phyloP scores from a whole-genome alignment of 2,888 invertebrate genomes.

The Drosophila buzzatii region DNA sequence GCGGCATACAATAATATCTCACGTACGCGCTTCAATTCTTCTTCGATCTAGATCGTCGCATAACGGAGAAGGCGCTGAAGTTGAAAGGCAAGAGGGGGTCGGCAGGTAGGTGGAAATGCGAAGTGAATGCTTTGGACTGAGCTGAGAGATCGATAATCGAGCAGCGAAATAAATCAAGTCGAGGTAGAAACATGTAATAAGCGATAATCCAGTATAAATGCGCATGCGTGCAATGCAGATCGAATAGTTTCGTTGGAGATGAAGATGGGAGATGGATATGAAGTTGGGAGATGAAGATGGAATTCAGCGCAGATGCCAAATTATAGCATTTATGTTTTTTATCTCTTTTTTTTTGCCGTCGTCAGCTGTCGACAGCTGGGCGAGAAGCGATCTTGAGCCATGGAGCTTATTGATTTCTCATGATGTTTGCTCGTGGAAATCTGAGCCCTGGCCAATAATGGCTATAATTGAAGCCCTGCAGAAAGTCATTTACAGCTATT shows the following conservation, averaged over 20 bases:
- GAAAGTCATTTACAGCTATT: constrained; percentile 63
- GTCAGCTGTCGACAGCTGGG: constrained; percentile 35
- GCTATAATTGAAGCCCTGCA: constrained; percentile 44
- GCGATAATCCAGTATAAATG: constrained; percentile 79
- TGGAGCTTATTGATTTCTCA: constrained; percentile 74
- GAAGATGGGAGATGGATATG: constrained; percentile 3
- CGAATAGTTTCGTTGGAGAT: constrained; percentile 2
- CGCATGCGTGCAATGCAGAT: constrained; percentile 68
- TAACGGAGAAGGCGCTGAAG: constrained; percentile 36
- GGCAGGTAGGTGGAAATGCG: not conserved
- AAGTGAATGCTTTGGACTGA: constrained; percentile 10
- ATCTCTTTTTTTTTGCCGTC: not conserved
- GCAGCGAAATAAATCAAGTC: constrained; percentile 62
- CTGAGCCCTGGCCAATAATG: constrained; percentile 33
- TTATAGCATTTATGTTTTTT: constrained; percentile 61
- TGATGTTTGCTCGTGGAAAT: constrained; percentile 12
- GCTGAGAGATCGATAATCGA: constrained; percentile 64
- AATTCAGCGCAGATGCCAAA: constrained; percentile 49
- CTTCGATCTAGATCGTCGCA: constrained; percentile 36
- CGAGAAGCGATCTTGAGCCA: constrained; percentile 23
- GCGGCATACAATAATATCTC: constrained; percentile 62
- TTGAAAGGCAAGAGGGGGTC: not conserved
- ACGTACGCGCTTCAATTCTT: constrained; percentile 69
- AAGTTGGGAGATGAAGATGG: constrained; percentile 7
- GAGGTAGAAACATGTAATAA: constrained; percentile 69